Conservation (phyloP, 2,797 vertebrate genomes). For the Coilia nasus region DNA sequence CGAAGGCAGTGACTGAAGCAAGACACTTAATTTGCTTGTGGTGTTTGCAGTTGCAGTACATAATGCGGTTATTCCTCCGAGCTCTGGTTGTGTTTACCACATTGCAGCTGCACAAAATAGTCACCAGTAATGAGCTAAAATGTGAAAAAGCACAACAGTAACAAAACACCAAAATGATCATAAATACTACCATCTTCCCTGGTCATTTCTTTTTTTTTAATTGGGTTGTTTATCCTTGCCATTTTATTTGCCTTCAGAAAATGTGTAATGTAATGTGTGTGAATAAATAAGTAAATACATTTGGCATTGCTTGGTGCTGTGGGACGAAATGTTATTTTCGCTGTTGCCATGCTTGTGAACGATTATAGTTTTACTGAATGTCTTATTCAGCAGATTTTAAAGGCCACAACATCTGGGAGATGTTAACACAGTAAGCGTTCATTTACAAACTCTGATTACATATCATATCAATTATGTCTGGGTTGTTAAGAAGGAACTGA, state of each 20-base stretch:
- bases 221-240: background rate
- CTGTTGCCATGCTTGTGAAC: background rate
- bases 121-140: background rate
- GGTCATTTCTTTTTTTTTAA: background rate
- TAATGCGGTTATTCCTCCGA: background rate
- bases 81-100: background rate
- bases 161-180: background rate
- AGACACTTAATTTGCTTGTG: background rate
- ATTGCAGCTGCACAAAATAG: background rate
- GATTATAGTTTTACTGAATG: background rate
- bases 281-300: background rate
- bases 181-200: background rate
- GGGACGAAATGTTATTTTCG: background rate
- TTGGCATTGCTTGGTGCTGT: background rate
- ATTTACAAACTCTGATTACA: background rate
- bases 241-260: background rate
- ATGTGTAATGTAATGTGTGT: too few species aligned
- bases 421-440: background rate
- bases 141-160: background rate
- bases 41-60: background rate
- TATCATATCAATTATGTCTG: background rate
- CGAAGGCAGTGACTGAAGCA: background rate
- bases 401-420: background rate
- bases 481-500: background rate
- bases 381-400: background rate